Evolutionary conservation across 1,140 invertebrate genomes (phyloP).

Genomic region (Hermatobates lingyangjiaoensis): DNA sequence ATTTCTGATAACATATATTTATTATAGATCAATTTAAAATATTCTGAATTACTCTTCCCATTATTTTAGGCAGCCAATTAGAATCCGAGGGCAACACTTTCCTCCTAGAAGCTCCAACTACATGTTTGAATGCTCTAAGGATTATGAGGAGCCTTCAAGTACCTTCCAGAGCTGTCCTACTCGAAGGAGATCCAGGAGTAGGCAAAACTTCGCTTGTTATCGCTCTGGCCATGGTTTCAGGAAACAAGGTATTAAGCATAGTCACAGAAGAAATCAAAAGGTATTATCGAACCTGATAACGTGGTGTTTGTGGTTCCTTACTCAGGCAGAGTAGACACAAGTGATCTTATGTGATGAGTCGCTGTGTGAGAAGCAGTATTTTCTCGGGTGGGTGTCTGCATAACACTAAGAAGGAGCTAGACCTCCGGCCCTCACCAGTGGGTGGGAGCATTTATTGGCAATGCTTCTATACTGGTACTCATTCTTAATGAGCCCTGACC

Average conservation of each 20-base stretch:
- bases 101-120: conserved; percentile 64
- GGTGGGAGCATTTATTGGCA: too few species aligned
- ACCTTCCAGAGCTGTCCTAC: conserved; percentile 64
- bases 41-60: neutral
- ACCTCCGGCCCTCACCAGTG: too few species aligned
- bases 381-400: too few species aligned
- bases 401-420: too few species aligned
- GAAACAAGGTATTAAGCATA: conserved; percentile 37
- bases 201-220: conserved; percentile 91
- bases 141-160: conserved; percentile 75
- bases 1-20: neutral
- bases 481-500: too few species aligned
- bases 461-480: too few species aligned
- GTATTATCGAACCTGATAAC: too few species aligned
- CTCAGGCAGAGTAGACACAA: too few species aligned
- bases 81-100: conserved; percentile 28
- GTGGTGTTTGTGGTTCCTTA: too few species aligned
- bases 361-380: too few species aligned
- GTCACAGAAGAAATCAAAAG: too few species aligned
- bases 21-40: neutral
- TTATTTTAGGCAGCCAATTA: conserved; percentile 5
- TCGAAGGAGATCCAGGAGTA: conserved; percentile 95
- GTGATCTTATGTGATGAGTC: too few species aligned
- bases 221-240: conserved; percentile 71
- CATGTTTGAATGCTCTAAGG: conserved; percentile 60